Evolutionary conservation across 2,113 vertebrate species (phyloP).

Genomic region (Chaetorhynchus papuensis): DNA sequence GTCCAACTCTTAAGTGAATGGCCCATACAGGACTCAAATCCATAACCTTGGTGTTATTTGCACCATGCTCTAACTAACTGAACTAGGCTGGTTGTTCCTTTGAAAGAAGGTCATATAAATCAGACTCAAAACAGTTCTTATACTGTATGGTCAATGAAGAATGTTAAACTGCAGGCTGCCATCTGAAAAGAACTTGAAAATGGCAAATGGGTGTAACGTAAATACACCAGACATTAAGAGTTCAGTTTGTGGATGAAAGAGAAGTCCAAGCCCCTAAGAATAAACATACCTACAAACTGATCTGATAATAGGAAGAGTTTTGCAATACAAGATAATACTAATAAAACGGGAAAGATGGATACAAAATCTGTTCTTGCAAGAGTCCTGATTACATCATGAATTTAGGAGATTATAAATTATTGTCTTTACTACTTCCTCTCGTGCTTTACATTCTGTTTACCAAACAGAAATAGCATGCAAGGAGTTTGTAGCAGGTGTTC

Average conservation of each 20-base stretch:
- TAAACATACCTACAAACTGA: constrained; percentile 48
- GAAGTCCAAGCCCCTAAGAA: not conserved
- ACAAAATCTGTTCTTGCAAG: not conserved
- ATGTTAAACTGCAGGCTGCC: not conserved
- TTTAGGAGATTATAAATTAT: constrained; percentile 3
- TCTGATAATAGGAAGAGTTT: constrained; percentile 1
- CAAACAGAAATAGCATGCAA: not conserved
- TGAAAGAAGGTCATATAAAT: not conserved
- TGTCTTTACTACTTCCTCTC: constrained; percentile 7
- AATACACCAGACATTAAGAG: not conserved
- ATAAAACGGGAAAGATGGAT: constrained; percentile 29
- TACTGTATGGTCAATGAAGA: not conserved
- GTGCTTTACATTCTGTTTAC: constrained; percentile 11
- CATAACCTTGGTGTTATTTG: not conserved
- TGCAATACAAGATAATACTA: constrained; percentile 12
- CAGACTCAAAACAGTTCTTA: not conserved
- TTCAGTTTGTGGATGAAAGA: not conserved
- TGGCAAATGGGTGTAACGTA: not conserved
- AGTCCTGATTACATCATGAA: not conserved
- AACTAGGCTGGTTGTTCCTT: not conserved
- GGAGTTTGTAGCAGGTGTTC: not conserved
- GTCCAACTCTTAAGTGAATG: not conserved
- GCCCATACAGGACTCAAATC: not conserved
- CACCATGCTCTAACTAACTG: not conserved
- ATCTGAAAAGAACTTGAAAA: not conserved